Conservation (phyloP, 2,113 vertebrate genomes). For the Hyperoodon ampullatus region DNA sequence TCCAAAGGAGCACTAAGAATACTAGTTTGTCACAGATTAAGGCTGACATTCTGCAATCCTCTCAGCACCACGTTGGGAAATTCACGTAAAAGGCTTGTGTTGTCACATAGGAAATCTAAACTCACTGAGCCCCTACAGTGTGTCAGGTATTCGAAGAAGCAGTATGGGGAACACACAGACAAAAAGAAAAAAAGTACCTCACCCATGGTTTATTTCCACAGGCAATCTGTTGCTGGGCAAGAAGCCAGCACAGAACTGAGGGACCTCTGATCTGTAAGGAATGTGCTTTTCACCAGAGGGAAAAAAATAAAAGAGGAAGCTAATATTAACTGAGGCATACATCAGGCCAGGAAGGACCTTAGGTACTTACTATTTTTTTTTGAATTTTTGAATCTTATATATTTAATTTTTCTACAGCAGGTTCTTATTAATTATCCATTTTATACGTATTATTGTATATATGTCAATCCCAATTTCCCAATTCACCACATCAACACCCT, state of each 20-base stretch:
- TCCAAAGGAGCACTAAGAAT: slow-evolving; percentile 43
- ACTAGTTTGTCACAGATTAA: background rate
- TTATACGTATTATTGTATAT: too few species aligned
- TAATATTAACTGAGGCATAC: background rate
- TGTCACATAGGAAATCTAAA: slow-evolving; percentile 8
- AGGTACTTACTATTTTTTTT: background rate
- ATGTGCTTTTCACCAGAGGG: background rate
- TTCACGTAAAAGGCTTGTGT: background rate
- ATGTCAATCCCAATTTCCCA: too few species aligned
- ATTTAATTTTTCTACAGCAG: too few species aligned
- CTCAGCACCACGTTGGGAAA: background rate
- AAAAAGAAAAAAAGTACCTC: background rate
- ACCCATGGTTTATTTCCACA: background rate
- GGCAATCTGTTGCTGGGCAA: background rate
- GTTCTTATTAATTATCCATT: too few species aligned
- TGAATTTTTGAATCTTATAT: too few species aligned
- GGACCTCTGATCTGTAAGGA: background rate
- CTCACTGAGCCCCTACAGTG: background rate
- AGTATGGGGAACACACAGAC: background rate
- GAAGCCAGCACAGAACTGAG: background rate
- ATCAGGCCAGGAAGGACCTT: background rate
- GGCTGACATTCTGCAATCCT: background rate
- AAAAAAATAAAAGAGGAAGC: background rate
- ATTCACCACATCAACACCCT: too few species aligned
- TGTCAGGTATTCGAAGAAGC: background rate